These are phyloP conservation scores for Apamea sordens DNA, from an alignment of 2,888 invertebrate genomes.

Conservation along the genomic window DNA sequence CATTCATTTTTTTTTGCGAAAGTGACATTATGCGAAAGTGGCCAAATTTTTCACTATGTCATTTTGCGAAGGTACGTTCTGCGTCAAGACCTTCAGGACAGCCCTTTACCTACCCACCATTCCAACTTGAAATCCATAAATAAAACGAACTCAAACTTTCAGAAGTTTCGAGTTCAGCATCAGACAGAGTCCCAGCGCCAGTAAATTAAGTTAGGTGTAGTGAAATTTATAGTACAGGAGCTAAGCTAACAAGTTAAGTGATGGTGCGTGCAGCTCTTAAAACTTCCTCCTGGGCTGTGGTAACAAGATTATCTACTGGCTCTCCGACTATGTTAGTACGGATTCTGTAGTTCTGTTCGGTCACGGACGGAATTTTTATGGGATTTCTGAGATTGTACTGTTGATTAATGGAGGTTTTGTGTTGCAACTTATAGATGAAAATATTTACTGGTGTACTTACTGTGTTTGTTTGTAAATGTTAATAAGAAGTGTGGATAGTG, in stretches of 20 bases:
- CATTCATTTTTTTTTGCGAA: too few species aligned
- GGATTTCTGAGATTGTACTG: not conserved
- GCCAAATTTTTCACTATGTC: too few species aligned
- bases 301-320: slow-evolving; percentile 43
- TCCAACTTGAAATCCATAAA: slow-evolving; percentile 40
- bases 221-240: slow-evolving; percentile 73
- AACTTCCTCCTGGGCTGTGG: slow-evolving; percentile 37
- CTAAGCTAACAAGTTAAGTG: slow-evolving; percentile 70
- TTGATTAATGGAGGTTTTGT: not conserved
- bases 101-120: not conserved
- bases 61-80: too few species aligned
- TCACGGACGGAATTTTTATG: slow-evolving; percentile 13
- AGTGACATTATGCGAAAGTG: too few species aligned
- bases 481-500: not conserved
- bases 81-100: too few species aligned
- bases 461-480: not conserved
- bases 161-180: slow-evolving; percentile 41
- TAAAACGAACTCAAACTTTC: slow-evolving; percentile 37
- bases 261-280: slow-evolving; percentile 61
- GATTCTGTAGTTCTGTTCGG: slow-evolving; percentile 21
- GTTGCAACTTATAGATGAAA: not conserved
- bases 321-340: slow-evolving; percentile 28
- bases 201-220: slow-evolving; percentile 71
- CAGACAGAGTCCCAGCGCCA: slow-evolving; percentile 55
- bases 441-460: not conserved